Evolutionary conservation across 2,113 vertebrate genomes (phyloP).

Genomic region (Columbina picui): DNA sequence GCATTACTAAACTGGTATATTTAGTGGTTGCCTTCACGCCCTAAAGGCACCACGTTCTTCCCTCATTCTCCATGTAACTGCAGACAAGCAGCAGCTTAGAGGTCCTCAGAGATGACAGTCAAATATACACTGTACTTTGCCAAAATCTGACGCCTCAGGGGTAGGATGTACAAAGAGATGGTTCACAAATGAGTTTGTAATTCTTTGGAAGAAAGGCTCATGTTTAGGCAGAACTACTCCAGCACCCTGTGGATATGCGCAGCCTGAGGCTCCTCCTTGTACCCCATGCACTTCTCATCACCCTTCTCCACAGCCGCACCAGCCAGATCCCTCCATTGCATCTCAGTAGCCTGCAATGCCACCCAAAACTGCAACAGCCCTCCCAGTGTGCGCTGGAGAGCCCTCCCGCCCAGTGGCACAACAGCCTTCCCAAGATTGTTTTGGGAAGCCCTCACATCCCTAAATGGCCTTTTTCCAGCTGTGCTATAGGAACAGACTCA

Average conservation of each 20-base stretch:
- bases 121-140: not conserved
- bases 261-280: not conserved
- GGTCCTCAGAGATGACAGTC: not conserved
- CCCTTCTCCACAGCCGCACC: not conserved
- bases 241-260: not conserved
- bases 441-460: not conserved
- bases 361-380: not conserved
- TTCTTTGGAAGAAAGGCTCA: not conserved
- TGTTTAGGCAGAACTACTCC: not conserved
- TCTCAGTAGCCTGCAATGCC: not conserved
- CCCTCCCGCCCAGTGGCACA: too few relatives aligned
- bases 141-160: not conserved
- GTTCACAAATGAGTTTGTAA: not conserved
- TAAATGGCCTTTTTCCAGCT: not conserved
- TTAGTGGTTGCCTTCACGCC: not conserved
- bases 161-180: not conserved
- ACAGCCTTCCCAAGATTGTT: not conserved
- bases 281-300: rapidly evolving
- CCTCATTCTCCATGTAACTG: not conserved
- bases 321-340: not conserved
- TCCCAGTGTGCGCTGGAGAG: not conserved
- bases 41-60: not conserved
- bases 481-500: not conserved
- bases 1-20: not conserved
- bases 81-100: not conserved